These are phyloP conservation scores for Lycodopsis pacificus DNA, from an alignment of 2,797 vertebrate genomes.

Conservation along the genomic window DNA sequence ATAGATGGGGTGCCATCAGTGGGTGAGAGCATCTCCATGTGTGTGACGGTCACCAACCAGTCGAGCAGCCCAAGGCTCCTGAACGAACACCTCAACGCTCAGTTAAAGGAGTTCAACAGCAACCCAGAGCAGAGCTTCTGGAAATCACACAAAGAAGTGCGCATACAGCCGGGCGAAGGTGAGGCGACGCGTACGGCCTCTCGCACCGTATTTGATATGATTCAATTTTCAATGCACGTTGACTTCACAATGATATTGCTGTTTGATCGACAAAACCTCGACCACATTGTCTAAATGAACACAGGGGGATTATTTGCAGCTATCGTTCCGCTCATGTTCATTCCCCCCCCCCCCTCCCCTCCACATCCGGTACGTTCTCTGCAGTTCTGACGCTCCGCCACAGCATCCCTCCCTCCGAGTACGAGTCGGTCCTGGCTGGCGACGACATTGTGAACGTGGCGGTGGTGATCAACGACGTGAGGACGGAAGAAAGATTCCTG, in stretches of 20 bases:
- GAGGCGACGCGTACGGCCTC: constrained; percentile 22
- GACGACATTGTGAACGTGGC: constrained; percentile 71
- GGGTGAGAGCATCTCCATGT: constrained; percentile 82
- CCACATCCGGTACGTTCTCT: neutral
- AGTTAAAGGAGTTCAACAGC: constrained; percentile 80
- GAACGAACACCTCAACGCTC: constrained; percentile 80
- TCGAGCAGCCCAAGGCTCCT: constrained; percentile 73
- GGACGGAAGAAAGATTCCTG: constrained; percentile 63
- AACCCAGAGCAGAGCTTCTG: constrained; percentile 77
- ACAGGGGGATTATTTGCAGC: neutral
- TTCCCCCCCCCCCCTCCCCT: too few relatives aligned
- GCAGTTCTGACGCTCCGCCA: constrained; percentile 60
- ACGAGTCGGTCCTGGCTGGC: constrained; percentile 48
- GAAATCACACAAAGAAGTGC: constrained; percentile 67
- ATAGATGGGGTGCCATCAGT: constrained; percentile 75
- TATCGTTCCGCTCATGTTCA: neutral
- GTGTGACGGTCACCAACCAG: constrained; percentile 80
- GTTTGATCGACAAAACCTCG: too few relatives aligned
- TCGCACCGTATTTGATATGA: neutral
- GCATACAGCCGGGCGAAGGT: constrained; percentile 83
- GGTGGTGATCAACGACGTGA: constrained; percentile 71
- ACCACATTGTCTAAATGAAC: neutral
- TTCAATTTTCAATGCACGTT: neutral
- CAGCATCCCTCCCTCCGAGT: constrained; percentile 56
- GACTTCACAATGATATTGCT: too few relatives aligned